A percentile compares a stretch with the other conserved stretches of the same genome.
These are phyloP conservation scores for Ondatra zibethicus DNA, from an alignment of 2,113 vertebrate genomes.

Conservation along the genomic window DNA sequence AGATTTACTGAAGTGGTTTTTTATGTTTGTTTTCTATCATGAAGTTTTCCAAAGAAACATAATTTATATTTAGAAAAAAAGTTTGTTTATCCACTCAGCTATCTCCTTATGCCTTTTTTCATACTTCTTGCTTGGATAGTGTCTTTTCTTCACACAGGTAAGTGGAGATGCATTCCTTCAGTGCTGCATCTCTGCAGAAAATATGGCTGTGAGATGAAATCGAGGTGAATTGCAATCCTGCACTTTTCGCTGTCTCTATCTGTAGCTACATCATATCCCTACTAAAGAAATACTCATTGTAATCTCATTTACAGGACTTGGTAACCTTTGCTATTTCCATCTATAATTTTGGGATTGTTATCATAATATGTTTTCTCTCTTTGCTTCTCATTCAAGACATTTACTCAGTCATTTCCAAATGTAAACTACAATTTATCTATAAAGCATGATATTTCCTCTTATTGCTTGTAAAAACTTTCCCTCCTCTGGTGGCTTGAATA, in stretches of 20 bases:
- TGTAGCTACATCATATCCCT: neutral
- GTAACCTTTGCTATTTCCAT: neutral
- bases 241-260: neutral
- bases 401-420: neutral
- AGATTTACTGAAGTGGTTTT: neutral
- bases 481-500: neutral
- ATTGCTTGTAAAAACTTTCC: neutral
- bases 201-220: neutral
- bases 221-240: neutral
- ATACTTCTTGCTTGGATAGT: neutral
- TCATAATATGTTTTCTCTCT: neutral
- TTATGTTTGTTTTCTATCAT: neutral
- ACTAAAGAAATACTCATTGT: neutral
- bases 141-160: neutral
- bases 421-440: neutral
- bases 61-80: neutral
- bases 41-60: neutral
- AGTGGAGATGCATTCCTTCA: neutral
- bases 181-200: neutral
- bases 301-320: neutral
- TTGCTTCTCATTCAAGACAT: neutral
- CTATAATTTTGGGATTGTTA: neutral
- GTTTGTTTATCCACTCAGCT: neutral
- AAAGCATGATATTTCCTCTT: neutral
- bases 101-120: neutral